phyloP scores from a whole-genome alignment of 2,113 vertebrate species.

The Crotophaga sulcirostris region DNA sequence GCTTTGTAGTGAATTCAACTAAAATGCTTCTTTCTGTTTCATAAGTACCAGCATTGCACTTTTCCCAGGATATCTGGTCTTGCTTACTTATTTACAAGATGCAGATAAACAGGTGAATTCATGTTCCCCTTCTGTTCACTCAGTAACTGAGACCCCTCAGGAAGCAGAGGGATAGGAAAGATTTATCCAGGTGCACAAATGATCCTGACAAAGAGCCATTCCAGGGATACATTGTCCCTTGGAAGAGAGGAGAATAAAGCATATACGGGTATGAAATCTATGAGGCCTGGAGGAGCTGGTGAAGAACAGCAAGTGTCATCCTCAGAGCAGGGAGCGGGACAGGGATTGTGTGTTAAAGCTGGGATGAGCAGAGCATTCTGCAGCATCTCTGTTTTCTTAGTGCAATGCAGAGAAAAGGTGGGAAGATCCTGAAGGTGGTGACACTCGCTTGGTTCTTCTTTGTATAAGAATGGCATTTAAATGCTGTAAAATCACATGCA shows the following conservation, averaged over 20 bases:
- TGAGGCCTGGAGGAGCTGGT: neutral
- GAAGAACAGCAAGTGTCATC: neutral
- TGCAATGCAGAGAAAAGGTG: rapidly evolving
- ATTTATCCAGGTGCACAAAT: neutral
- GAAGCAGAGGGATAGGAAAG: neutral
- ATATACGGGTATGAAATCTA: neutral
- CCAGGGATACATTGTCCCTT: neutral
- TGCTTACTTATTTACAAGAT: neutral
- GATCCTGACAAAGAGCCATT: neutral
- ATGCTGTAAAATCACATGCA: neutral
- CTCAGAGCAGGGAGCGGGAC: neutral
- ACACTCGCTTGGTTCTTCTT: neutral
- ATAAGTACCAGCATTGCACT: neutral
- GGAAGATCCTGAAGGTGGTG: neutral
- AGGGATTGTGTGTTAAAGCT: rapidly evolving
- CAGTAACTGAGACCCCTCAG: neutral
- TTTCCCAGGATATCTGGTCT: neutral
- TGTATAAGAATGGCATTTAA: neutral
- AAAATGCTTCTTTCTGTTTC: neutral
- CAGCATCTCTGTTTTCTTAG: neutral
- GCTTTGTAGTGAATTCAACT: neutral
- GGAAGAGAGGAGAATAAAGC: neutral
- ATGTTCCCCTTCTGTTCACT: neutral
- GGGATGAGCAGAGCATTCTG: neutral
- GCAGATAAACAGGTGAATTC: neutral